Base-by-base conservation (phyloP, 1,140 invertebrate species). In the Cydia fagiglandana region DNA sequence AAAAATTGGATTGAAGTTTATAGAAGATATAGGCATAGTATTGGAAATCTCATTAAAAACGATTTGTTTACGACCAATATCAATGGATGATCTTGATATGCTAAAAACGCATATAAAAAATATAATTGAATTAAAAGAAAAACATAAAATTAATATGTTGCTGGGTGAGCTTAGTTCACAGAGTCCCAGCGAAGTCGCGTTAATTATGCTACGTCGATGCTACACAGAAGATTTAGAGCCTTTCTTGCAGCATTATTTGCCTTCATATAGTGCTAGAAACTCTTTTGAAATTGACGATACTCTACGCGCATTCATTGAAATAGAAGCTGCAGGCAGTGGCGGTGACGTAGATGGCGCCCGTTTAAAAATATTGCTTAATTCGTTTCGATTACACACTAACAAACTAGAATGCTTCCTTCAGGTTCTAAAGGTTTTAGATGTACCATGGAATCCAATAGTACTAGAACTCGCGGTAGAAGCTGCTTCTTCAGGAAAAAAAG, bases 131-230 rank as follows among this genome's bases (percentile, higher is more conserved):
- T 79, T 93, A 41, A 93, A 91, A 81, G 89, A 93, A 30, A 92
- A 91, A 78, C 90, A 91, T 75, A 91, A 85, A 86, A 90, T 93
- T 38, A 92, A 91, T 76, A 91, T 92, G 84, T 74, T 91, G 38
- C 76, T 93, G 17, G 88, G 78, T 83, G 91, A 93, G 77, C 84
- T 93, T 24, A 91, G 84, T 78, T 88, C 88, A 28, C 84, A 85
- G 76, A 86, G 81, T 76, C 83, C 90, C 64, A 85, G 66, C 75
- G 91, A 93, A 88, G 82, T 91, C 34, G 85, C 86, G 20, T 77
- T 89, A 64, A 92, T 92, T 50, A 92, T 92, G 88, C 79, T 93
- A 74, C 84, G 89, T 10, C 80, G 91, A 20, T 92, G 90, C 76
- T 93, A 93, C 75, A 91, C 88, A 15, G 90, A 93, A 84, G 90